Evolutionary conservation across 2,888 invertebrate species (phyloP).

Genomic region (Pyrochroa serraticornis): DNA sequence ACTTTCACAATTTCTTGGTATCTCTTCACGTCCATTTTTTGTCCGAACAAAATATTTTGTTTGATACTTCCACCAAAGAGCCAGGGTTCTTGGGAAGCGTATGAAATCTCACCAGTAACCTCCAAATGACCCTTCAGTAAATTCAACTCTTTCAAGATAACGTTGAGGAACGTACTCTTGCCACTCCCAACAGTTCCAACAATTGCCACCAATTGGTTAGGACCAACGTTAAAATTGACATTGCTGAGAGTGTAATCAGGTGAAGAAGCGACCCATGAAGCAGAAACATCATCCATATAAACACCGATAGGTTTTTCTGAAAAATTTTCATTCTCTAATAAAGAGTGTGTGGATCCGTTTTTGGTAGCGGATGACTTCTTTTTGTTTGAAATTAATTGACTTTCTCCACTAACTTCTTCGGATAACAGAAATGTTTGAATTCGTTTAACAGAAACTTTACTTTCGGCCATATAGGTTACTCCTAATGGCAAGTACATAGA

Average conservation of each 20-base stretch:
- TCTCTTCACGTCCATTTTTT: slow-evolving; percentile 63
- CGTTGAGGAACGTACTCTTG: slow-evolving; percentile 71
- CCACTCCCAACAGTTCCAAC: slow-evolving; percentile 73
- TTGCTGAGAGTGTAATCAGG: slow-evolving; percentile 14
- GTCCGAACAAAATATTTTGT: slow-evolving; percentile 82
- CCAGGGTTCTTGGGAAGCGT: slow-evolving; percentile 84
- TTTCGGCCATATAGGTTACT: slow-evolving; percentile 73
- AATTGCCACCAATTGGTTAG: slow-evolving; percentile 55
- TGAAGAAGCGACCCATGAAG: neutral
- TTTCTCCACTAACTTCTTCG: slow-evolving; percentile 41
- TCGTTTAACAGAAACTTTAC: slow-evolving; percentile 23
- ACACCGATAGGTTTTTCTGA: neutral
- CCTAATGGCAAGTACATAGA: slow-evolving; percentile 69
- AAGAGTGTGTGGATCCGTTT: too few species aligned
- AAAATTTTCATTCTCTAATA: neutral
- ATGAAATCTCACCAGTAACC: slow-evolving; percentile 70
- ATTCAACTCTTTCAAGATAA: slow-evolving; percentile 76
- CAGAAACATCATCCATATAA: neutral
- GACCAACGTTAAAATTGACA: slow-evolving; percentile 40
- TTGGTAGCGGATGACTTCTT: too few species aligned
- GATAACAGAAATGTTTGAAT: slow-evolving; percentile 65
- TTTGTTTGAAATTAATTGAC: too few species aligned
- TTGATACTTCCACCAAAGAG: slow-evolving; percentile 72
- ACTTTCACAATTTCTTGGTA: slow-evolving; percentile 62
- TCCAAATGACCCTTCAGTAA: slow-evolving; percentile 66